These are phyloP conservation scores for Microplitis demolitor DNA, from an alignment of 1,140 invertebrate species.

Conservation along the genomic window DNA sequence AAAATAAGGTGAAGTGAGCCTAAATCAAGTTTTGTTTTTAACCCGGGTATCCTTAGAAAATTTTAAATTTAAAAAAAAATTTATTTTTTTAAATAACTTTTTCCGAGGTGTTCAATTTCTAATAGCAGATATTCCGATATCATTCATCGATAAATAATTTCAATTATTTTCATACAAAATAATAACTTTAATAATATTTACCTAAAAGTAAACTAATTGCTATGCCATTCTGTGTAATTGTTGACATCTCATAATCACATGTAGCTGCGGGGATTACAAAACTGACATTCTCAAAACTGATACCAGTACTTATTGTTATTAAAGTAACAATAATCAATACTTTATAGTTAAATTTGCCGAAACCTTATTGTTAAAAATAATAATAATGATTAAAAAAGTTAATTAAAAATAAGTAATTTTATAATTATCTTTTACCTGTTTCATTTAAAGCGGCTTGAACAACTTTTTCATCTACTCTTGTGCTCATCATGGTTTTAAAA, in stretches of 20 bases:
- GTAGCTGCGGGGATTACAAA: constrained; percentile 66
- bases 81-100: too few relatives aligned
- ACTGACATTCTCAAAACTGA: constrained; percentile 48
- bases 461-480: too few relatives aligned
- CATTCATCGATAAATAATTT: too few relatives aligned
- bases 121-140: too few relatives aligned
- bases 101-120: too few relatives aligned
- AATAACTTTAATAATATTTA: too few relatives aligned
- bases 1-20: too few relatives aligned
- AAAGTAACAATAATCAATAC: constrained; percentile 60
- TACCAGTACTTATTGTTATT: constrained; percentile 64
- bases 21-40: too few relatives aligned
- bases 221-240: constrained; percentile 62
- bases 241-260: constrained; percentile 64
- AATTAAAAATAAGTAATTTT: background rate
- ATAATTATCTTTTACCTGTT: background rate
- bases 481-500: too few relatives aligned
- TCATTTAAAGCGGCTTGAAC: background rate
- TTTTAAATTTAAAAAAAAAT: too few relatives aligned
- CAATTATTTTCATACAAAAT: too few relatives aligned
- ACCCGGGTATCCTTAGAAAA: too few relatives aligned
- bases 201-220: constrained; percentile 37
- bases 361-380: constrained; percentile 49
- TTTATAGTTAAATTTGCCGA: constrained; percentile 63
- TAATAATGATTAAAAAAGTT: background rate